Conservation (phyloP, 2,797 vertebrate species). For the Crax fasciolata region DNA sequence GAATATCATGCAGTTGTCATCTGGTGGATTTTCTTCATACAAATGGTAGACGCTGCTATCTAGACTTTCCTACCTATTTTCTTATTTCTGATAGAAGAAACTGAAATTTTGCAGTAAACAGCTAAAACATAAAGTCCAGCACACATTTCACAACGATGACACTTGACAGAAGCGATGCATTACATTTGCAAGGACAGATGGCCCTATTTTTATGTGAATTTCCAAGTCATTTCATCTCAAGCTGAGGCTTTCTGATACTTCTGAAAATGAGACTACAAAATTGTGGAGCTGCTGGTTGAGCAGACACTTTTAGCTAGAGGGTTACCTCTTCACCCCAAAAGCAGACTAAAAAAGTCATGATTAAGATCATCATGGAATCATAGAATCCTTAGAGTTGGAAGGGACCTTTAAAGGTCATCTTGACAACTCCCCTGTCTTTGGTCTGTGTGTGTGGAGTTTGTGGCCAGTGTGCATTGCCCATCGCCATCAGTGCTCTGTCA, state of each 20-base stretch:
- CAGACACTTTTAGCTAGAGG: fast-evolving
- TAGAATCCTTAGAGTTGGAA: too few relatives aligned
- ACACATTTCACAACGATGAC: fast-evolving
- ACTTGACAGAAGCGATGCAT: background rate
- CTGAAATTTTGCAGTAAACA: background rate
- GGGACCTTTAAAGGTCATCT: too few relatives aligned
- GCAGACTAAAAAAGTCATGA: background rate
- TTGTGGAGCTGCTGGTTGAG: background rate
- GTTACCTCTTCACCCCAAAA: background rate
- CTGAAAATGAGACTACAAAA: background rate
- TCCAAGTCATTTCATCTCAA: background rate
- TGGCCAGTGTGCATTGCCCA: background rate
- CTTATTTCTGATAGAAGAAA: background rate
- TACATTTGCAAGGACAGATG: background rate
- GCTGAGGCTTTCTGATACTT: background rate
- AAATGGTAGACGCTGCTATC: background rate
- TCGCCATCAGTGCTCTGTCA: background rate
- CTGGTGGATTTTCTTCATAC: background rate
- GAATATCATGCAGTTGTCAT: fast-evolving
- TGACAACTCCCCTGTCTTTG: too few relatives aligned
- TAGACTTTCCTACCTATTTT: background rate
- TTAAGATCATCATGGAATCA: background rate
- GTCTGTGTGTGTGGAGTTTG: background rate
- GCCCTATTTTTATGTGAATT: background rate
- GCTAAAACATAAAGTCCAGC: background rate